Evolutionary conservation across 2,888 invertebrate genomes (phyloP).

Genomic region (Rhopalosiphum nymphaeae): DNA sequence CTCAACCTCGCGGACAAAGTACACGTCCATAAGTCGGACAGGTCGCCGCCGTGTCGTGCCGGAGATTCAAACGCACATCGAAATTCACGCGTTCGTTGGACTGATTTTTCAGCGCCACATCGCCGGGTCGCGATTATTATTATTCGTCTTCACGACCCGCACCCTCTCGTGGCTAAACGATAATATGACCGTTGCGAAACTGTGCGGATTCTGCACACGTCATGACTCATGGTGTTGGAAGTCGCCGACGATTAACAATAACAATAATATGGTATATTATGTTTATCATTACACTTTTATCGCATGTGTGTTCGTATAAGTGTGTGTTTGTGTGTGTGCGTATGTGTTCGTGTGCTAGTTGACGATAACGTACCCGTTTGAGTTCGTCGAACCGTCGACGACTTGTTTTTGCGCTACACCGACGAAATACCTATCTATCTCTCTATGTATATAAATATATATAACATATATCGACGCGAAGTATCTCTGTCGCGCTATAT

Average conservation of each 20-base stretch:
- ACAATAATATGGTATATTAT: neutral
- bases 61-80: neutral
- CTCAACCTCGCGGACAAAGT: neutral
- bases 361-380: slow-evolving; percentile 8
- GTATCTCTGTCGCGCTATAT: neutral
- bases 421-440: neutral
- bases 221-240: neutral
- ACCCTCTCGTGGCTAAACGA: neutral
- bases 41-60: neutral
- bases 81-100: neutral
- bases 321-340: neutral
- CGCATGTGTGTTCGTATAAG: neutral
- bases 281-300: neutral
- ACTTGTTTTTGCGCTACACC: slow-evolving; percentile 37
- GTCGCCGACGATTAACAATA: neutral
- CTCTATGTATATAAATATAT: neutral
- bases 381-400: slow-evolving; percentile 56
- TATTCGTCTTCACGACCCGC: neutral
- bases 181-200: neutral
- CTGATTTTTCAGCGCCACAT: neutral
- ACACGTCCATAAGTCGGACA: neutral
- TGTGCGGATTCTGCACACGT: neutral
- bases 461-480: neutral
- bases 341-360: neutral
- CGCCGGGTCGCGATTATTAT: neutral